Evolutionary conservation across 2,113 vertebrate genomes (phyloP), one percentile per base, ranked within the genome.

Genomic region (Orcinus orca): DNA sequence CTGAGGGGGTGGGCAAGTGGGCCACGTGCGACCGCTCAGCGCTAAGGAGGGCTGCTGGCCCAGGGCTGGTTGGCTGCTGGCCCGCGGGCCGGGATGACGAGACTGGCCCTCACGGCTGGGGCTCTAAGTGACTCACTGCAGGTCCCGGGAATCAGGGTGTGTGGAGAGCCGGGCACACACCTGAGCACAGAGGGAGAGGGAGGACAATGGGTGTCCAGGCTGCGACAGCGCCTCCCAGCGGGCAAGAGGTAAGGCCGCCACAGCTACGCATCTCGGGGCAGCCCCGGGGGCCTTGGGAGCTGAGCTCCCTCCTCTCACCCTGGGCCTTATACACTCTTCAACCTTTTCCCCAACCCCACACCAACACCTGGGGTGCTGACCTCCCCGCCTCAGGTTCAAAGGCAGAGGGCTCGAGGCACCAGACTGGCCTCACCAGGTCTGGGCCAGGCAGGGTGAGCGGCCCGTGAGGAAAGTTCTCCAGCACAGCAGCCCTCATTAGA

Each of bases 401-500:
- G 58, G 62, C 29, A 55, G 41, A n/a, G 31, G 26, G 25, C 33
- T 31, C 0, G 4, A 8, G 23, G 58, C 47, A 3, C 38, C 73
- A 71, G 15, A 18, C 21, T 0, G 1, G 36, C 81, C 33, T 90
- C 77, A 4, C 41, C 0, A 13, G 33, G 21, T 67, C 14, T 41
- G 38, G 47, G 38, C 73, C 84, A 50, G 58, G 58, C 31, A 3
- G 58, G 44, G 36, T 1, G 21, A 33, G 25, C 55, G 44, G 8
- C 31, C 55, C 25, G 7, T 31, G 9, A 29, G 44, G 67, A 6
- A 20, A 18, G 50, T 17, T 18, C 85, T 88, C 25, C 47, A 33
- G 68, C 29, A 70, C 3, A 0, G 95, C 62, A 31, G 41, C 47
- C 5, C 0, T 9, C 50, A 0, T 96, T 98, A 99, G 98, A 99